Evolutionary conservation across 2,888 invertebrate species (phyloP).

Genomic region (Drosophila suboccidentalis): DNA sequence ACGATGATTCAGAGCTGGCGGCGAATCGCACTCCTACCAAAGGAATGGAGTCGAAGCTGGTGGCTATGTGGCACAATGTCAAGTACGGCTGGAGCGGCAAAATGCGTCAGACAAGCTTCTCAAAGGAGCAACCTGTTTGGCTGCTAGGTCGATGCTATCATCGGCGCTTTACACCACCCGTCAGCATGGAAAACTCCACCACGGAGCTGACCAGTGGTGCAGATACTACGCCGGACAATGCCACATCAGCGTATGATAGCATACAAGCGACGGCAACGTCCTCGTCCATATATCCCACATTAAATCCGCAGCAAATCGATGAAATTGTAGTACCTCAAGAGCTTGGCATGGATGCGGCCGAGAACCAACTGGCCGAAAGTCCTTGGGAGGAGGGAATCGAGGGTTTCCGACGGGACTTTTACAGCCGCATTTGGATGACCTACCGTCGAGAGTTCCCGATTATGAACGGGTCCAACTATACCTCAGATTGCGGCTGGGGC

Average conservation of each 20-base stretch:
- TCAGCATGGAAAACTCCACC: slow-evolving; percentile 86
- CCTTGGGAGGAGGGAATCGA: slow-evolving; percentile 89
- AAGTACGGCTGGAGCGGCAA: slow-evolving; percentile 95
- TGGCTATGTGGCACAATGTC: slow-evolving; percentile 97
- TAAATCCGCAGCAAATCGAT: slow-evolving; percentile 81
- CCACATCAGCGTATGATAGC: slow-evolving; percentile 76
- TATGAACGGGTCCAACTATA: slow-evolving; percentile 92
- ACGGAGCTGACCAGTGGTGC: slow-evolving; percentile 72
- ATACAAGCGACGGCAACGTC: slow-evolving; percentile 57
- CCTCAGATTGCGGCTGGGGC: slow-evolving; percentile 98
- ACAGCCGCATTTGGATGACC: slow-evolving; percentile 94
- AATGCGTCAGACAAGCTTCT: slow-evolving; percentile 89
- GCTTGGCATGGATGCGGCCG: slow-evolving; percentile 86
- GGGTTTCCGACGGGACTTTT: slow-evolving; percentile 93
- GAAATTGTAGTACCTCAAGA: slow-evolving; percentile 86
- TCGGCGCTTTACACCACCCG: slow-evolving; percentile 89
- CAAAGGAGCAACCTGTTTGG: slow-evolving; percentile 95
- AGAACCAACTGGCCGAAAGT: slow-evolving; percentile 83
- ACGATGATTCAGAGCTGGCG: slow-evolving; percentile 71
- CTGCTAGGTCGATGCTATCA: slow-evolving; percentile 93
- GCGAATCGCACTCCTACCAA: slow-evolving; percentile 85
- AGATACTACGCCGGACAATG: slow-evolving; percentile 65
- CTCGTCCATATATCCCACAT: slow-evolving; percentile 65
- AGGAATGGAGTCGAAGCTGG: slow-evolving; percentile 92
- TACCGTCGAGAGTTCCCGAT: slow-evolving; percentile 94